Conservation (phyloP, 2,113 vertebrate genomes). For the Odocoileus hemionus region DNA sequence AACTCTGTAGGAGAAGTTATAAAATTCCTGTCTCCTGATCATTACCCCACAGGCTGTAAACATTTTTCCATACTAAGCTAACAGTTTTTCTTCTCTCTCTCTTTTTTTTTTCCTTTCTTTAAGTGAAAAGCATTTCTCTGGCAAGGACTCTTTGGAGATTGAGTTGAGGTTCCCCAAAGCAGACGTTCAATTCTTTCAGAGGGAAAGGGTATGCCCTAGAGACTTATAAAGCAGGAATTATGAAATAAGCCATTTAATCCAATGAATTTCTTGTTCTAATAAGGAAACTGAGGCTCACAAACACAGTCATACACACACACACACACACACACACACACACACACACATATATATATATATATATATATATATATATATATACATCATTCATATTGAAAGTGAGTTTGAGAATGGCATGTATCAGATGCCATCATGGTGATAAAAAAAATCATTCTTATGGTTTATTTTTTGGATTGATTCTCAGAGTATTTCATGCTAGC, state of each 20-base stretch:
- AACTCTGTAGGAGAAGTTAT: slow-evolving; percentile 45
- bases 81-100: background rate
- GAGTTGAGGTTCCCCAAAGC: background rate
- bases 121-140: slow-evolving; percentile 25
- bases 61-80: background rate
- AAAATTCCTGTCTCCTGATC: slow-evolving; percentile 50
- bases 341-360: too few relatives aligned
- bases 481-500: background rate
- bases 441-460: background rate
- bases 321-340: too few relatives aligned
- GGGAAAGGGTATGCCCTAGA: background rate
- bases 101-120: background rate
- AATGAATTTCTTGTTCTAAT: background rate
- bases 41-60: background rate
- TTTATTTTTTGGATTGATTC: background rate
- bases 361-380: too few relatives aligned
- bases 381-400: background rate
- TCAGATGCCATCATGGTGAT: background rate
- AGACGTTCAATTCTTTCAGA: background rate
- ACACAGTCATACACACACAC: background rate
- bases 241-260: background rate
- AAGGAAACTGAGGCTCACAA: background rate
- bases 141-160: background rate
- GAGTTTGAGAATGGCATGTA: background rate
- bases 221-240: background rate